Conservation (phyloP, 2,888 invertebrate genomes). For the Pammene fasciana region DNA sequence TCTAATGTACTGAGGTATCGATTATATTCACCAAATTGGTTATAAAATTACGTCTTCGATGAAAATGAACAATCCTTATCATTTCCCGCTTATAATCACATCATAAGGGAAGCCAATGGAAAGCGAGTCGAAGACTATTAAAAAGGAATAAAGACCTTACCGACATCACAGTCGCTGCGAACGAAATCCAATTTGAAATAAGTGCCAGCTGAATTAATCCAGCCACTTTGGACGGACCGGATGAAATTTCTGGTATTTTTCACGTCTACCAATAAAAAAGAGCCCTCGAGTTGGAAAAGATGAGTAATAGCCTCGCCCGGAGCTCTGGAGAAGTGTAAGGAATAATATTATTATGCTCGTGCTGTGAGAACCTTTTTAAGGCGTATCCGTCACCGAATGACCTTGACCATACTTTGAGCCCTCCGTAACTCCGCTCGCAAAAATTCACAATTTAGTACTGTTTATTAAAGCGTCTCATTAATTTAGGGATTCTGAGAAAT, state of each 20-base stretch:
- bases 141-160: conserved; percentile 70
- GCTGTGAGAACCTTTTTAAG: conserved; percentile 71
- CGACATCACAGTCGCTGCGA: conserved; percentile 64
- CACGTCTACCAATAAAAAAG: conserved; percentile 82
- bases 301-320: conserved; percentile 77
- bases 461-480: too few relatives aligned
- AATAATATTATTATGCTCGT: conserved; percentile 78
- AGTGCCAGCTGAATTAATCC: conserved; percentile 83
- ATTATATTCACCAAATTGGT: background rate
- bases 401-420: background rate
- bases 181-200: conserved; percentile 82
- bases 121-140: conserved; percentile 70
- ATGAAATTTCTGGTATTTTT: conserved; percentile 83
- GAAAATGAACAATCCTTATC: conserved; percentile 26
- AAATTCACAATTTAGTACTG: background rate
- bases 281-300: conserved; percentile 74
- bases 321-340: conserved; percentile 73
- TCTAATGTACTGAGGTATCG: too few relatives aligned
- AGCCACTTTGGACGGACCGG: conserved; percentile 78
- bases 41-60: background rate
- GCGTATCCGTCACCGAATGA: background rate
- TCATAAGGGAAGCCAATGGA: conserved; percentile 55
- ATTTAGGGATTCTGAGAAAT: too few relatives aligned
- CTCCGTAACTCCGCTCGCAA: background rate
- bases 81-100: conserved; percentile 56